phyloP scores from a whole-genome alignment of 1,140 invertebrate genomes.

The Triops cancriformis region DNA sequence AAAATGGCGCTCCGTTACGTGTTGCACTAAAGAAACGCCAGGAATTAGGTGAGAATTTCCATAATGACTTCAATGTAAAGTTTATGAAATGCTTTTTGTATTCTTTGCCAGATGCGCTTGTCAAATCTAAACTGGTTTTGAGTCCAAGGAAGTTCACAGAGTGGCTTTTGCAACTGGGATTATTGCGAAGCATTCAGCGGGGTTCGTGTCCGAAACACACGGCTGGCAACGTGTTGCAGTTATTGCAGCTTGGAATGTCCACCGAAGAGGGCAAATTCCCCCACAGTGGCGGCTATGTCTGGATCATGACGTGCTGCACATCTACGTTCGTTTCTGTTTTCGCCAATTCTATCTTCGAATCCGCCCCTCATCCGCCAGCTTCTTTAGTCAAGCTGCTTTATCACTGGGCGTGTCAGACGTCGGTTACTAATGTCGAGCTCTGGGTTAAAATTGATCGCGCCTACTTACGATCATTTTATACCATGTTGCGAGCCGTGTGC shows the following conservation, averaged over 20 bases:
- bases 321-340: constrained; percentile 75
- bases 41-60: constrained; percentile 40
- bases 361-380: constrained; percentile 66
- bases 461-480: constrained; percentile 67
- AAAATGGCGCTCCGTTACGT: background rate
- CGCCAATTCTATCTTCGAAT: constrained; percentile 74
- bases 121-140: constrained; percentile 68
- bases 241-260: constrained; percentile 51
- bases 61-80: background rate
- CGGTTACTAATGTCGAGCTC: constrained; percentile 72
- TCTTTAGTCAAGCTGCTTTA: constrained; percentile 74
- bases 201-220: constrained; percentile 51
- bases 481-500: constrained; percentile 64
- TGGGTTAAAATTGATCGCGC: constrained; percentile 74
- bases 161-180: constrained; percentile 75
- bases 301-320: constrained; percentile 76
- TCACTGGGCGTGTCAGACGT: constrained; percentile 82
- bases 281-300: constrained; percentile 77
- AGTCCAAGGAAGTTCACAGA: constrained; percentile 72
- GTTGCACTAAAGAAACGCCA: constrained; percentile 44
- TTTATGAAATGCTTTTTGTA: background rate
- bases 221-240: constrained; percentile 42
- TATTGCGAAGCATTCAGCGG: constrained; percentile 65
- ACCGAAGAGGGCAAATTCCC: constrained; percentile 69
- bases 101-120: constrained; percentile 50